Percentiles rank a stretch among this genome's conserved stretches.
Conservation (phyloP, 2,888 invertebrate genomes). For the Drosophila leonis region DNA sequence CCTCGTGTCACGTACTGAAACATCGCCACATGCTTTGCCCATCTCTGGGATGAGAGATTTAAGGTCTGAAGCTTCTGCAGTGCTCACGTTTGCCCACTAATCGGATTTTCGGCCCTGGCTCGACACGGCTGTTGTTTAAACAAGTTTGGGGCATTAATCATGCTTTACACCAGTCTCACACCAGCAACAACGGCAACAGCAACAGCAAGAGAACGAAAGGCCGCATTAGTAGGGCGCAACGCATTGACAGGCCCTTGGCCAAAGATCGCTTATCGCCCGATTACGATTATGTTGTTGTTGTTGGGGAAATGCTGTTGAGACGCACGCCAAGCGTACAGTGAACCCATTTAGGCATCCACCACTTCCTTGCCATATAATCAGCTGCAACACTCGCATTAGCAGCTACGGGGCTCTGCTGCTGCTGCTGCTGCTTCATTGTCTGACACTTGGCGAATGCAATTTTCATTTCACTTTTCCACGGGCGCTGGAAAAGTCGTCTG, state of each 20-base stretch:
- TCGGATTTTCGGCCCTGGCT: conserved; percentile 77
- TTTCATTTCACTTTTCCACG: conserved; percentile 73
- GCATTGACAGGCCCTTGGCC: conserved; percentile 70
- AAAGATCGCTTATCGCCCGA: conserved; percentile 74
- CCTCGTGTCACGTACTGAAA: conserved; percentile 4
- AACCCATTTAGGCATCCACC: conserved; percentile 49
- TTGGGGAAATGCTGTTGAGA: conserved; percentile 41
- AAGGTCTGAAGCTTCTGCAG: conserved; percentile 43
- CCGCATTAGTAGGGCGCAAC: conserved; percentile 74
- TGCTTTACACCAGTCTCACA: conserved; percentile 71
- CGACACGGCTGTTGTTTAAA: conserved; percentile 76
- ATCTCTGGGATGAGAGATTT: conserved; percentile 16
- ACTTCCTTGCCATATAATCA: conserved; percentile 61
- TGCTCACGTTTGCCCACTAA: conserved; percentile 71
- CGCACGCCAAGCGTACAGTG: conserved; percentile 55
- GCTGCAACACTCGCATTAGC: conserved; percentile 25
- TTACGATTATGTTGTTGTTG: conserved; percentile 68
- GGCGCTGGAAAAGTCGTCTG: conserved; percentile 20
- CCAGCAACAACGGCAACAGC: conserved; percentile 8
- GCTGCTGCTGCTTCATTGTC: conserved; percentile 11
- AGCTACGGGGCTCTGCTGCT: conserved; percentile 1
- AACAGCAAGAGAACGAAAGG: conserved; percentile 25
- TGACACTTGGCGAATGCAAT: conserved; percentile 54
- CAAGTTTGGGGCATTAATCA: conserved; percentile 79
- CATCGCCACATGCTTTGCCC: neutral